Percentiles rank a stretch among this genome's conserved stretches.
These are phyloP conservation scores for Paratilapia polleni DNA, from an alignment of 2,113 vertebrate species.

Conservation along the genomic window DNA sequence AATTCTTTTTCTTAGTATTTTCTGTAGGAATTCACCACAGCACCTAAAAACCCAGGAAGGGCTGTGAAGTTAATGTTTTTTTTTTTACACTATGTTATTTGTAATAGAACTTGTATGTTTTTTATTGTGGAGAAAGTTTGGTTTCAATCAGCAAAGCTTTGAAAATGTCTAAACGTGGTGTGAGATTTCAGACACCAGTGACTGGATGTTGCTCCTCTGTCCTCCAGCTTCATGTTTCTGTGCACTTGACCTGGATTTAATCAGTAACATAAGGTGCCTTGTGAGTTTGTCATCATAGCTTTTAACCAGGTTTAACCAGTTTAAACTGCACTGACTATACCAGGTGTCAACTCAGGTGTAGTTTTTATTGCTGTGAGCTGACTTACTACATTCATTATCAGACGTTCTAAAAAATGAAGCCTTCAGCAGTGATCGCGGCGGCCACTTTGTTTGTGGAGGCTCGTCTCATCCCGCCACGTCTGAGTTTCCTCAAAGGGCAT, in stretches of 20 bases:
- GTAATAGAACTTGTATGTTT: constrained; percentile 2
- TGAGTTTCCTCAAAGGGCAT: neutral
- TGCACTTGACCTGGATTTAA: neutral
- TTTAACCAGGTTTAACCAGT: constrained; percentile 7
- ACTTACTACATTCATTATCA: neutral
- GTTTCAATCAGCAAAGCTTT: constrained; percentile 11
- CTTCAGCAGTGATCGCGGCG: neutral
- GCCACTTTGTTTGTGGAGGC: neutral
- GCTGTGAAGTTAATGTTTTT: constrained; percentile 26
- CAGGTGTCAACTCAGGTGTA: constrained; percentile 28
- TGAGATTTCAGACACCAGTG: neutral
- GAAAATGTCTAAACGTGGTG: neutral
- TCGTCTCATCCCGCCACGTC: neutral
- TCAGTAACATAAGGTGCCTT: constrained; percentile 15
- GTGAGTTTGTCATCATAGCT: neutral
- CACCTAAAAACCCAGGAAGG: constrained; percentile 12
- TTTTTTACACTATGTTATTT: constrained; percentile 13
- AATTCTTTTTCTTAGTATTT: neutral
- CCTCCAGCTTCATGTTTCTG: neutral
- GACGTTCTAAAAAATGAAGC: neutral
- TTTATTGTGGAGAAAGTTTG: neutral
- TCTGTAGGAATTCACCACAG: constrained; percentile 10
- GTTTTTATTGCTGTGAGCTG: neutral
- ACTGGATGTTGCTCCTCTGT: neutral
- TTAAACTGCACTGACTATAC: constrained; percentile 7